phyloP scores from a whole-genome alignment of 2,888 invertebrate genomes.

The Hesperia comma region DNA sequence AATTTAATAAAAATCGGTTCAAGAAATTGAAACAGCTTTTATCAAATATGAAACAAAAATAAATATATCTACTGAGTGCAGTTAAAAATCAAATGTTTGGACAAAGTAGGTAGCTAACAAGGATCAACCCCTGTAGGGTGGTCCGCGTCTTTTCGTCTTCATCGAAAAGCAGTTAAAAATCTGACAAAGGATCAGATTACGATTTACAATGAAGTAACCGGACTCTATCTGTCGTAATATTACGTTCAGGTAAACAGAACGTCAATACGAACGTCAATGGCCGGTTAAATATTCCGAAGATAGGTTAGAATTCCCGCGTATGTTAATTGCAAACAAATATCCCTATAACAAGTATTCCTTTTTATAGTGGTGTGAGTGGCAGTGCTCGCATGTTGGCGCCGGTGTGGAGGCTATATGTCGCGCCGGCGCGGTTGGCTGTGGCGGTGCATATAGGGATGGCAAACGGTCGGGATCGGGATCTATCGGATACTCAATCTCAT shows the following conservation, averaged over 20 bases:
- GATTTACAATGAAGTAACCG: conserved; percentile 32
- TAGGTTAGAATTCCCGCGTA: conserved; percentile 20
- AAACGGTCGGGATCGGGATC: not conserved
- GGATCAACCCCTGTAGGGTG: conserved; percentile 21
- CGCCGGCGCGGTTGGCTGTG: conserved; percentile 13
- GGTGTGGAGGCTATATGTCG: conserved; percentile 37
- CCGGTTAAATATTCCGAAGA: conserved; percentile 28
- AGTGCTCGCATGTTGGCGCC: conserved; percentile 39
- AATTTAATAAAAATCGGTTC: too few species aligned
- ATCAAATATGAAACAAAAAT: too few species aligned
- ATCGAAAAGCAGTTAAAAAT: conserved; percentile 26
- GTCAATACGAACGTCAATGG: conserved; percentile 27
- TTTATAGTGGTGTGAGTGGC: conserved; percentile 32
- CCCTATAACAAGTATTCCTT: conserved; percentile 22
- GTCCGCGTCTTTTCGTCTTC: conserved; percentile 15
- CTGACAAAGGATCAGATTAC: conserved; percentile 35
- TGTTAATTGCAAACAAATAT: conserved; percentile 35
- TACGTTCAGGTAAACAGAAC: conserved; percentile 31
- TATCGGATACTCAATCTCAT: not conserved
- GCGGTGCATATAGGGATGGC: not conserved
- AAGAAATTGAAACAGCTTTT: too few species aligned
- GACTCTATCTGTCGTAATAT: conserved; percentile 16
- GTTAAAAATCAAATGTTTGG: not conserved
- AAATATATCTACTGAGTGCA: too few species aligned
- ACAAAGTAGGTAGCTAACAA: not conserved